A percentile compares a stretch with the other conserved stretches of the same genome.
These are phyloP conservation scores for Heliconius congener DNA, from an alignment of 1,140 invertebrate species.

Conservation along the genomic window DNA sequence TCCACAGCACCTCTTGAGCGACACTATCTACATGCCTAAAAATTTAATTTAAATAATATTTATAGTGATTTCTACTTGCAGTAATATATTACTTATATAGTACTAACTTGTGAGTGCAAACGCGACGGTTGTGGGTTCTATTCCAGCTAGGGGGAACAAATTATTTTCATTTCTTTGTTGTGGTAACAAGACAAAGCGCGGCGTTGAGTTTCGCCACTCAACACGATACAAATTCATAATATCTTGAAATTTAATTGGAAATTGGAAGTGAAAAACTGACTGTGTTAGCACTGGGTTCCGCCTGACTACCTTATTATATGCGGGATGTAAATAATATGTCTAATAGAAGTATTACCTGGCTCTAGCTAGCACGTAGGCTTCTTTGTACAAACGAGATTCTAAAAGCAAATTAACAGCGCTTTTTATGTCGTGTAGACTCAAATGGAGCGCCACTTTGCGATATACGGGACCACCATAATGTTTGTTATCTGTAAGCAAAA, in stretches of 20 bases:
- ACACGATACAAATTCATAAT: too few relatives aligned
- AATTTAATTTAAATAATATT: conserved; percentile 16
- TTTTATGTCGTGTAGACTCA: conserved; percentile 61
- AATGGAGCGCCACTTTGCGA: conserved; percentile 48
- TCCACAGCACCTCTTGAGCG: conserved; percentile 47
- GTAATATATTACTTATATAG: too few relatives aligned
- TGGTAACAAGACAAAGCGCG: too few relatives aligned
- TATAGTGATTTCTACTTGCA: neutral
- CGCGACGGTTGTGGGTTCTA: too few relatives aligned
- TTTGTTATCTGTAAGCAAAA: conserved; percentile 33
- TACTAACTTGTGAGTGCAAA: too few relatives aligned
- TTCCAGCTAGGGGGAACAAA: too few relatives aligned
- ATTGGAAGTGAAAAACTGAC: too few relatives aligned
- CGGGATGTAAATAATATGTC: neutral
- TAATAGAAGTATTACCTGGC: conserved; percentile 48
- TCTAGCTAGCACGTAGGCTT: conserved; percentile 62
- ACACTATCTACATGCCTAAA: conserved; percentile 66
- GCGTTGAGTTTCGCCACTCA: too few relatives aligned
- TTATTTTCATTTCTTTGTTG: too few relatives aligned
- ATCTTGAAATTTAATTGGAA: too few relatives aligned
- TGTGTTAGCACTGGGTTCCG: too few relatives aligned
- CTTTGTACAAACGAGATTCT: conserved; percentile 48
- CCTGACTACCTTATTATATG: too few relatives aligned
- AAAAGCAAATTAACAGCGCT: conserved; percentile 49
- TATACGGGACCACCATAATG: conserved; percentile 54